Percentiles rank a stretch among this genome's conserved stretches.
Evolutionary conservation across 1,140 invertebrate genomes (phyloP).

Genomic region (Sarcophaga bullata): DNA sequence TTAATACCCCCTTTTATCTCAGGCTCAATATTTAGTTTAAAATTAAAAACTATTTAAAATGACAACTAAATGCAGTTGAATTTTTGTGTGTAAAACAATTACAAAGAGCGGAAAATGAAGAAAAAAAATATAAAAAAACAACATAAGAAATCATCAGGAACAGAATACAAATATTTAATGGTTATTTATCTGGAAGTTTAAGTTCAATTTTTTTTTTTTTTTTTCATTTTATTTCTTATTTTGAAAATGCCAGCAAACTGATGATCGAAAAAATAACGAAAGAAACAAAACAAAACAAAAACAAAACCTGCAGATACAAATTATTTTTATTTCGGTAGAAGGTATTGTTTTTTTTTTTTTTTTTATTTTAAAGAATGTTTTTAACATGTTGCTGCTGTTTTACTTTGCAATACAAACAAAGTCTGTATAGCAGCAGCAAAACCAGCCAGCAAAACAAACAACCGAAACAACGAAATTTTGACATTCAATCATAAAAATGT

Average conservation of each 20-base stretch:
- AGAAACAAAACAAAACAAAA: not conserved
- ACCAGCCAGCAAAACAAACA: too few species aligned
- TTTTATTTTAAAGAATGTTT: constrained; percentile 16
- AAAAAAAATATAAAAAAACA: not conserved
- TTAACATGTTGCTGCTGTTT: constrained; percentile 19
- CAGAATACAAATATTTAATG: constrained; percentile 36
- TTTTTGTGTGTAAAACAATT: constrained; percentile 36
- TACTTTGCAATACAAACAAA: not conserved
- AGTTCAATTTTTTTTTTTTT: constrained; percentile 19
- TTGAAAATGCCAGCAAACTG: constrained; percentile 3
- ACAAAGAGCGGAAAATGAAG: not conserved
- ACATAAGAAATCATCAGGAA: not conserved
- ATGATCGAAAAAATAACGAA: too few species aligned
- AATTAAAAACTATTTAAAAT: constrained; percentile 26
- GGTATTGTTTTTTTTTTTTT: not conserved
- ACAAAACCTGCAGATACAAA: not conserved
- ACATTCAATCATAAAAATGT: constrained; percentile 37
- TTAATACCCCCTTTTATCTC: not conserved
- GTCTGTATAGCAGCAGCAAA: not conserved
- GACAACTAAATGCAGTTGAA: constrained; percentile 30
- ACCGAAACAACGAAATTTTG: constrained; percentile 16
- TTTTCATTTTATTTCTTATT: not conserved
- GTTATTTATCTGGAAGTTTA: constrained; percentile 37
- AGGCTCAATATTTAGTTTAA: not conserved
- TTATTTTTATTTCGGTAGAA: not conserved